A percentile compares a stretch with the other conserved stretches of the same genome.
Evolutionary conservation across 2,113 vertebrate species (phyloP).

Genomic region (Noctilio leporinus): DNA sequence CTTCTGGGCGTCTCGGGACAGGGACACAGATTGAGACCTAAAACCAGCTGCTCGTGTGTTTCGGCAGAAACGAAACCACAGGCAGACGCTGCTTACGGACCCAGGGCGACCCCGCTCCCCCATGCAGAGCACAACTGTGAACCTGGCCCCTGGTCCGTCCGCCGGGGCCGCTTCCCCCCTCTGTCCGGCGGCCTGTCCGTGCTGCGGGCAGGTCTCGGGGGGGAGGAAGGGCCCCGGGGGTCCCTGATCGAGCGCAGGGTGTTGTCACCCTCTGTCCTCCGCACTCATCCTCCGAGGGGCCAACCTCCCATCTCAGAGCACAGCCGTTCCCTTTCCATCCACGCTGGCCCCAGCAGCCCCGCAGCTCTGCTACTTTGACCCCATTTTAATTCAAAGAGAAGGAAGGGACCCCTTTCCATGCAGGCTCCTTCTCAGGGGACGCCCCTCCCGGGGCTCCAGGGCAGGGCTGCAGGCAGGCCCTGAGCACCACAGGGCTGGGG

Average conservation of each 20-base stretch:
- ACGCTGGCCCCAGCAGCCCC: not conserved
- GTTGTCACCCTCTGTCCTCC: not conserved
- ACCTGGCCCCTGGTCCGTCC: not conserved
- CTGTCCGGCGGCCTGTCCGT: not conserved
- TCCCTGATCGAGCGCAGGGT: not conserved
- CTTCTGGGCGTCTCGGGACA: not conserved
- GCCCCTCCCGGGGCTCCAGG: not conserved
- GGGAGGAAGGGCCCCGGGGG: not conserved
- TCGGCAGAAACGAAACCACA: not conserved
- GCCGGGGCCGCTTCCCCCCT: rapidly evolving
- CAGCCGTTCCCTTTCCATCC: not conserved
- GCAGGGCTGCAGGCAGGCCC: not conserved
- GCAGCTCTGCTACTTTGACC: not conserved
- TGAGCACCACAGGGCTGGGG: not conserved
- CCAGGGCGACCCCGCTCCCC: not conserved
- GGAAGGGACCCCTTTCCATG: not conserved
- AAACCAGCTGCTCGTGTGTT: not conserved
- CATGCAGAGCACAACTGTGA: not conserved
- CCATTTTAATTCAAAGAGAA: not conserved
- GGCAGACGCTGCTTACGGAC: not conserved
- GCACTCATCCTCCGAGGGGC: not conserved
- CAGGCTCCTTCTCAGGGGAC: constrained; percentile 23
- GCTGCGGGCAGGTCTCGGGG: not conserved
- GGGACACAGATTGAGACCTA: not conserved
- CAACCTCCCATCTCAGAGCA: not conserved